Conservation (phyloP, 1,140 invertebrate genomes). For the Bombus ignitus region DNA sequence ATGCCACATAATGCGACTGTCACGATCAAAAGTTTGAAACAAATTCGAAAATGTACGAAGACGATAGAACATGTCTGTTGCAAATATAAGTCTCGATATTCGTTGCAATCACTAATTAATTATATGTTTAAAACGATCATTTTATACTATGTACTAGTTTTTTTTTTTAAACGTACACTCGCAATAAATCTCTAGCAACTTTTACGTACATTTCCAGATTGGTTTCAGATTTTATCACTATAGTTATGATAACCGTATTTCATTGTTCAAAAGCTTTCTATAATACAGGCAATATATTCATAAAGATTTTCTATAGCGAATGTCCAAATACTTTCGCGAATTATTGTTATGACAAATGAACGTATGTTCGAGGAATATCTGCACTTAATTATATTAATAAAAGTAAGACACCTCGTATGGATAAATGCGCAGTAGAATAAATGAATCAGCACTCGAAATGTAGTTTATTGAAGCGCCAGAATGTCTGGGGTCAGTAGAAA, state of each 20-base stretch:
- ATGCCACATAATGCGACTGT: too few species aligned
- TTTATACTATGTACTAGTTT: too few species aligned
- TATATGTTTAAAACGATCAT: background rate
- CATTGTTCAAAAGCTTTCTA: background rate
- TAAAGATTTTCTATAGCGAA: background rate
- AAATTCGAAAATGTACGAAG: background rate
- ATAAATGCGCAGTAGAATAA: slow-evolving; percentile 35
- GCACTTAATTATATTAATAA: slow-evolving; percentile 43
- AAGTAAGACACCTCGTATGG: slow-evolving; percentile 12
- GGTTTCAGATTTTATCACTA: background rate
- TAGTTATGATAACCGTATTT: background rate
- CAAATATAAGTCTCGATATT: background rate
- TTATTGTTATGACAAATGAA: background rate
- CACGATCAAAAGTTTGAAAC: background rate
- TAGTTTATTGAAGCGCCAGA: slow-evolving; percentile 49
- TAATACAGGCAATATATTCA: background rate
- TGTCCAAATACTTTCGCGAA: background rate
- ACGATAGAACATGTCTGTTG: background rate
- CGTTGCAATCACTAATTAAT: background rate
- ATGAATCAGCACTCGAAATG: slow-evolving; percentile 39
- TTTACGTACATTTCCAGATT: background rate
- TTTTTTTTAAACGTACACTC: too few species aligned
- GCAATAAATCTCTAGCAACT: background rate
- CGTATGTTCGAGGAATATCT: background rate
- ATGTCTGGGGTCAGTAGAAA: slow-evolving; percentile 52